phyloP scores from a whole-genome alignment of 2,113 vertebrate species.

The Typhlomys cinereus region DNA sequence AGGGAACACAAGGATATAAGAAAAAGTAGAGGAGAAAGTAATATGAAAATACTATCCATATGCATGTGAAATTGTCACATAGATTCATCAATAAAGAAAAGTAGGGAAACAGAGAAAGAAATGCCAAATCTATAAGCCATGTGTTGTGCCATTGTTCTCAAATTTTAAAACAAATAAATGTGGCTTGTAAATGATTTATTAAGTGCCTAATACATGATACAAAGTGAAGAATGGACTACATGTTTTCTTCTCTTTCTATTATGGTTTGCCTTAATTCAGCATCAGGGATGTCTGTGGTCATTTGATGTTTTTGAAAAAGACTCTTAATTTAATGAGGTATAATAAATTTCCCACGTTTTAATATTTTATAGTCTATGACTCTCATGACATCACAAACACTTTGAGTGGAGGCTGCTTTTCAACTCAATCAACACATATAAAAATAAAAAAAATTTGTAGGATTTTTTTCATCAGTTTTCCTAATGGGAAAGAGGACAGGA shows the following conservation, averaged over 20 bases:
- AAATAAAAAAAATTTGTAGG: too few species aligned
- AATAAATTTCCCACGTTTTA: neutral
- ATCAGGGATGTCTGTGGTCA: neutral
- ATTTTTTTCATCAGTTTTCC: slow-evolving; percentile 5
- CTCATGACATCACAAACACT: neutral
- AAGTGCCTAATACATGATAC: neutral
- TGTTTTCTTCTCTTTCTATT: slow-evolving; percentile 13
- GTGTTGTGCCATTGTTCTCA: neutral
- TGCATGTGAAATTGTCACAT: too few species aligned
- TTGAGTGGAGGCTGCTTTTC: neutral
- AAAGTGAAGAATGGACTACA: neutral
- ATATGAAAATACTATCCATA: too few species aligned
- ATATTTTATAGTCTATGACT: neutral
- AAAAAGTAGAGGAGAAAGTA: too few species aligned
- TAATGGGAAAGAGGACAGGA: neutral
- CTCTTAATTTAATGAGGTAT: neutral
- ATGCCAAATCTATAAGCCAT: too few species aligned
- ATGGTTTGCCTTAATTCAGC: slow-evolving; percentile 2
- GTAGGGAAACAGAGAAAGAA: too few species aligned
- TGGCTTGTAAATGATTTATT: slow-evolving; percentile 23
- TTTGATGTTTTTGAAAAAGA: neutral
- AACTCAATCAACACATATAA: neutral
- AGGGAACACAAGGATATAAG: too few species aligned
- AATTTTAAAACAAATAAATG: neutral
- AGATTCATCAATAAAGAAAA: too few species aligned